Conservation (phyloP, 2,113 vertebrate species). For the Poecile atricapillus region DNA sequence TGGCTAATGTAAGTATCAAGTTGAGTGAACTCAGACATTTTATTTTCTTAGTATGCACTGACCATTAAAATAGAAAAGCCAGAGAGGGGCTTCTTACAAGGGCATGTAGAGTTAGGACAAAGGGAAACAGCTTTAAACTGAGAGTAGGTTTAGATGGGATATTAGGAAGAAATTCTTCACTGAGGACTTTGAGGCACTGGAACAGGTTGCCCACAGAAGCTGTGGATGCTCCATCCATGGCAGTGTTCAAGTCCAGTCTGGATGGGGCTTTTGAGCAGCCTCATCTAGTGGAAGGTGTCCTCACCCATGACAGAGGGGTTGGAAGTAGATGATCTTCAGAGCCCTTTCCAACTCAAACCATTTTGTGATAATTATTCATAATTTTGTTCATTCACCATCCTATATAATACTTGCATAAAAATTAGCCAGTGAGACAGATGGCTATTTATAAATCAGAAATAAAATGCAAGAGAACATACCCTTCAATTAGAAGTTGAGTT, state of each 20-base stretch:
- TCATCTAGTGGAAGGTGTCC: neutral
- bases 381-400: neutral
- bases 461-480: neutral
- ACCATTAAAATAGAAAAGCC: neutral
- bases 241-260: neutral
- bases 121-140: neutral
- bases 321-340: neutral
- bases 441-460: neutral
- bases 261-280: neutral
- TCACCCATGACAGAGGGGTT: no score
- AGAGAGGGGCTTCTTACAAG: neutral
- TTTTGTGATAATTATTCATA: neutral
- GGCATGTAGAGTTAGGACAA: no score
- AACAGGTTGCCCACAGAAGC: neutral
- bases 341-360: neutral
- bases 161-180: neutral
- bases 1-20: neutral
- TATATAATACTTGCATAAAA: neutral
- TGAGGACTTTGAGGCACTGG: neutral
- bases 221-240: neutral
- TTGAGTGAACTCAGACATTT: neutral
- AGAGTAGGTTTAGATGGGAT: neutral
- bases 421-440: neutral
- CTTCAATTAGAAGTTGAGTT: neutral
- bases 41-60: neutral